phyloP scores from a whole-genome alignment of 2,888 invertebrate genomes.

The Rotaria sp. region DNA sequence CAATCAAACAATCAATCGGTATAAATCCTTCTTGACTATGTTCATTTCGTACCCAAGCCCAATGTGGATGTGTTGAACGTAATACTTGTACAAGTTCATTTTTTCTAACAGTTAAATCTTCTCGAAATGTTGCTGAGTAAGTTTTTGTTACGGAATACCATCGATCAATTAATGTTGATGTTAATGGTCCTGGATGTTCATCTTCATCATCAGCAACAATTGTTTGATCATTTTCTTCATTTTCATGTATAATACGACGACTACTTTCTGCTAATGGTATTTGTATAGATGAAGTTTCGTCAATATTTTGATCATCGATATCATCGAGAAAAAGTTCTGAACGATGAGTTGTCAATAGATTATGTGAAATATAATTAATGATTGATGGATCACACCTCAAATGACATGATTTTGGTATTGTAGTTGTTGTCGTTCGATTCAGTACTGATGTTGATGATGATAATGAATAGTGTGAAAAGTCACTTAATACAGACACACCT shows the following conservation, averaged over 20 bases:
- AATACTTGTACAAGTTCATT: background rate
- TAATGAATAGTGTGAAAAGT: background rate
- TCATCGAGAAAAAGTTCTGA: background rate
- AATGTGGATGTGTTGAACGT: slow-evolving; percentile 18
- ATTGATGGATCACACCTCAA: slow-evolving; percentile 18
- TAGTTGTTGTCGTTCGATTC: background rate
- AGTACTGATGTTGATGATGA: background rate
- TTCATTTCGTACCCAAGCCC: slow-evolving; percentile 6
- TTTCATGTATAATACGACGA: background rate
- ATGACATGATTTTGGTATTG: background rate
- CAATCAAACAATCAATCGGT: background rate
- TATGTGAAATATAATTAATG: background rate
- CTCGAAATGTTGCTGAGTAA: background rate
- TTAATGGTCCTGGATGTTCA: background rate
- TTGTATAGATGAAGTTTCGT: background rate
- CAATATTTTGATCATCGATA: background rate
- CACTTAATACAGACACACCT: background rate
- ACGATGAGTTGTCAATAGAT: background rate
- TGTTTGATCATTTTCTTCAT: background rate
- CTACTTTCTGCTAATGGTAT: slow-evolving; percentile 11
- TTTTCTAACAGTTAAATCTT: slow-evolving; percentile 18
- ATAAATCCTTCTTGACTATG: background rate
- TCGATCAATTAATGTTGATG: background rate
- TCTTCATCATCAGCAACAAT: background rate
- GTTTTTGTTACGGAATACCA: background rate